Evolutionary conservation across 2,888 invertebrate genomes (phyloP).

Genomic region (Ophioninae sp.): DNA sequence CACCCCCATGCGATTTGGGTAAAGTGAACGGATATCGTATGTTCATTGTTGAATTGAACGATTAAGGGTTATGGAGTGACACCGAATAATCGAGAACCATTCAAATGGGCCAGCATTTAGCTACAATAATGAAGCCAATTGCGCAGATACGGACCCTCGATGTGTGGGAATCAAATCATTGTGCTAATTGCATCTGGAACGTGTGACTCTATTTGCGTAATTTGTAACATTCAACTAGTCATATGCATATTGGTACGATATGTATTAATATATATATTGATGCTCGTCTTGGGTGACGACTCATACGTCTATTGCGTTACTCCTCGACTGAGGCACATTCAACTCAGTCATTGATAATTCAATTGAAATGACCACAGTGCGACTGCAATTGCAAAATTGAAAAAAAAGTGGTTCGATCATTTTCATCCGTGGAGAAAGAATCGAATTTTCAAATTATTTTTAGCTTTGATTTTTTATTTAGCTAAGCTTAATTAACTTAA

Average conservation of each 20-base stretch:
- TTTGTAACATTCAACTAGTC: conserved; percentile 60
- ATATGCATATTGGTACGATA: conserved; percentile 19
- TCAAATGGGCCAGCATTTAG: conserved; percentile 52
- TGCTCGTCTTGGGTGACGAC: too few species aligned
- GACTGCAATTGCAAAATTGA: background rate
- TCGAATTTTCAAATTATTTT: too few species aligned
- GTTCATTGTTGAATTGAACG: conserved; percentile 22
- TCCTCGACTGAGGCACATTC: conserved; percentile 22
- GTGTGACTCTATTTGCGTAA: conserved; percentile 65
- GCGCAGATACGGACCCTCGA: conserved; percentile 23
- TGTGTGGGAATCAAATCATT: conserved; percentile 62
- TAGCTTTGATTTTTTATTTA: too few species aligned
- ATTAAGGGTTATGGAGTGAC: conserved; percentile 31
- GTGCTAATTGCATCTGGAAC: conserved; percentile 63
- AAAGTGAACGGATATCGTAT: conserved; percentile 13
- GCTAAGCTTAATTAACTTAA: too few species aligned
- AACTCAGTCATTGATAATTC: conserved; percentile 62
- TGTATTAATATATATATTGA: background rate
- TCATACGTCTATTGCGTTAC: background rate
- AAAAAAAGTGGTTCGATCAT: background rate
- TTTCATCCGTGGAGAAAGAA: background rate
- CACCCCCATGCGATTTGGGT: background rate
- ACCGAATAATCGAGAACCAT: conserved; percentile 38
- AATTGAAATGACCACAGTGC: conserved; percentile 16
- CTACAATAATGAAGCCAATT: conserved; percentile 25